Base-by-base conservation (phyloP, 2,797 vertebrate species). In the Ptychadena robeensis region DNA sequence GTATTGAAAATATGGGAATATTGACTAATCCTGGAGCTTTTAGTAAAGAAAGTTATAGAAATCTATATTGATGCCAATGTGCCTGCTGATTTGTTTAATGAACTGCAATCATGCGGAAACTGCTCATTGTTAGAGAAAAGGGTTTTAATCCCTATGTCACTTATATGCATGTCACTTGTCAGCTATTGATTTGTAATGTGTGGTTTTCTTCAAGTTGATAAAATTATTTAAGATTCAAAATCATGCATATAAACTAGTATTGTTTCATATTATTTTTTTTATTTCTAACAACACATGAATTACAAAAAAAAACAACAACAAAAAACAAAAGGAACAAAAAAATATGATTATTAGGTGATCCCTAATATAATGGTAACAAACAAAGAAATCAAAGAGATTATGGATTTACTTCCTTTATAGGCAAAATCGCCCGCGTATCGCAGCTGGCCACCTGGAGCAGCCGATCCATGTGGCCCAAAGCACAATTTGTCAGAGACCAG, bases 11-110 rank as follows among this genome's bases (percentile, higher is more conserved):
- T 53, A 53, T 1, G 34, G 32, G 31, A 48, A 66, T 78, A 86
- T 7, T 68, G 73, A 79, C 37, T 0, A 0, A 71, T n/a, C 59
- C 53, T 75, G 71, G 18, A 10, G 32, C 30, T 75, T 69, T 0
- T 68, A 73, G 38, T 65, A 66, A 72, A 76, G 35, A 72, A 27
- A 25, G 37, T 84, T 81, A 76, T 66, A 78, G 18, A 70, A 57
- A 74, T 77, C 65, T 87, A 79, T 78, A 75, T 48, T 18, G 38
- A 66, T 82, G 80, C 61, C 82, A n/a, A 72, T 35, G 73, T 76
- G 18, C 63, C 38, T 0, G 1, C 66, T 82, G 74, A 48, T 75
- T 78, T 85, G 57, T 79, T 44, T 68, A 80, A 30, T 85, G 73
- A 81, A 65, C 72, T 83, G 78, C 82, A 86, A 61, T 79, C 59